Evolutionary conservation across 2,797 vertebrate species (phyloP), one percentile per base, ranked within the genome.

Genomic region (Leptatherina wallacei): DNA sequence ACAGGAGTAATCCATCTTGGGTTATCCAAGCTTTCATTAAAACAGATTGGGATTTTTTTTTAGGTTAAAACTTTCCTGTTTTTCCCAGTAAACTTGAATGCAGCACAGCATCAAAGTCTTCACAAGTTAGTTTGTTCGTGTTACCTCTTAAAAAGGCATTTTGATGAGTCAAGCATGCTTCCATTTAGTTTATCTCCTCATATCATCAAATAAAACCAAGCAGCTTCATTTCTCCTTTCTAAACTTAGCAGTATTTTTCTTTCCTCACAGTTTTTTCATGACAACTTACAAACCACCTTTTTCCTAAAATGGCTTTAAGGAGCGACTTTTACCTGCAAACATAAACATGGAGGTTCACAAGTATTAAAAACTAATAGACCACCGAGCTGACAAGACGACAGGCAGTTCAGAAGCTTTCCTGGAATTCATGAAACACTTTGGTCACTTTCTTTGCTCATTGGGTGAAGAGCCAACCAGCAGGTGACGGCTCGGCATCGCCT

Each of bases 91-190:
- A 49, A 73, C 62, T 1, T 82, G 66, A 89, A 88, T 0, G 24
- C 79, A 88, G 64, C 76, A 77, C 68, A 30, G 29, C 52, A 73
- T 35, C 24, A 75, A 74, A 82, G 69, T 73, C 68, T 73, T 86
- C 65, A 59, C 6, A 68, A 33, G 33, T 65, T n/a, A 3, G 59
- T 76, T 83, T 82, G 64, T 73, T 81, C 44, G 33, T 58, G 63
- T 81, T 56, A 58, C 60, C 60, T 74, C 1, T 2, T 49, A 67
- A 75, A 88, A 89, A 86, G 69, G 74, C 74, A 68, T n/a, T 72
- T 71, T n/a, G 57, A 71, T 69, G 49, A 74, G 51, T 76, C n/a
- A 66, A 59, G 38, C 47, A 1, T 29, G 32, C 7, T 20, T 22
- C 0, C 36, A 30, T 51, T 38, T 62, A 24, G 33, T 49, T 61